Evolutionary conservation across 2,888 invertebrate species (phyloP), one percentile per base, ranked within the genome.

Genomic region (Aradus depressus): DNA sequence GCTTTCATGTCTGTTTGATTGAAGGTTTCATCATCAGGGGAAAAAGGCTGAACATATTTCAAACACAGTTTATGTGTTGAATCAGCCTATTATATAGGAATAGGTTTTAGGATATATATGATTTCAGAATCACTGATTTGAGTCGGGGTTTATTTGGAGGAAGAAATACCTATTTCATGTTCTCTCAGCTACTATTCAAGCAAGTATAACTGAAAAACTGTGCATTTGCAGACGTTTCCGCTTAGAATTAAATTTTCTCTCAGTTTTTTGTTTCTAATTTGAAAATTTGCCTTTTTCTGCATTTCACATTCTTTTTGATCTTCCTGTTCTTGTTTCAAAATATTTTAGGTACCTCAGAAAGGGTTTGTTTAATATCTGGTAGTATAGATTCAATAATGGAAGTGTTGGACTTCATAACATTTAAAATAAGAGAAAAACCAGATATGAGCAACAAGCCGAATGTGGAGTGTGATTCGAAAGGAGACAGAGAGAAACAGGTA

Each of bases 381-480:
- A 85, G 81, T 54, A 80, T 88, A 53, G 90, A 90, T 49, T 87
- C 90, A 63, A 90, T 92, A 65, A 81, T 92, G 81, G 79, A 83
- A 61, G 91, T 91, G 59, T 74, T 92, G 71, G 86, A 87, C 66
- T 91, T 92, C 69, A 90, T 95, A 63, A 89, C 89, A 84, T 91
- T 92, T 64, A 92, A 92, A 74, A 92, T 93, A 61, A 81, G 85
- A 63, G 93, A 93, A 69, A 93, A 93, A 67, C 91, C 92, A 45
- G 92, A 93, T 67, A 80, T 82, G 53, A 63, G 66, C 3, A 86
- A 86, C 65, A 80, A 84, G 70, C 80, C 85, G 23, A 84, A 85
- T 60, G 73, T 55, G 31, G 60, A 60, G 23, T 55, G 52, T 50
- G 58, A 59, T 43, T 44, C 45, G 23, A 58, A 56, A 53, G 50